Base-by-base conservation (phyloP, 1,140 invertebrate genomes). In the Pantala flavescens region DNA sequence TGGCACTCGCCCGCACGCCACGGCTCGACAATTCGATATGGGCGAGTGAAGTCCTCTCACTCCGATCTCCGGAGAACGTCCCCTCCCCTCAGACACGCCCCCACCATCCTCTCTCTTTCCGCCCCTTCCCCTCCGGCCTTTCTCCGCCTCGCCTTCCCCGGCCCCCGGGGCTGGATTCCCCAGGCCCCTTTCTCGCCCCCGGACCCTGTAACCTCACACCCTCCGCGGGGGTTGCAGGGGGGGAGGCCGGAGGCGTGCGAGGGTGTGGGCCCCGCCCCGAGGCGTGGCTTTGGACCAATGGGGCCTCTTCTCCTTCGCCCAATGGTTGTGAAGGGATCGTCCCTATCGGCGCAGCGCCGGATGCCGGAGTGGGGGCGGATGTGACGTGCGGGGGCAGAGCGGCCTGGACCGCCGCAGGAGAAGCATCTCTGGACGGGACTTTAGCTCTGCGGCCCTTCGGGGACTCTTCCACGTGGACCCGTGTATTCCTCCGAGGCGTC, bases 141-240 rank as follows among this genome's bases (percentile, higher is more conserved):
- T 21, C 49, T 21, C 49, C 49, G 14, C 49, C 49, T 21, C n/a
- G 16, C 3, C 14, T 21, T 63, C 49, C 49, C 49, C 49, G 49
- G 49, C 49, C 49, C 49, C 12, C 49, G 49, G 49, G 49, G 28
- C 14, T 3, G 49, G 49, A 63, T 21, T 63, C 49, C 49, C 49
- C 49, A 63, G 49, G n/a, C 49, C 49, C 49, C 49, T 63, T 63
- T 63, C 49, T 63, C 49, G 49, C 49, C 49, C 49, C n/a, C n/a
- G 49, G 14, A 63, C 12, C 49, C 49, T 16, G 12, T 16, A 63
- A 21, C 49, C 49, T 21, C 49, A 63, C 49, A 63, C 49, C 49
- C 49, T 21, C 16, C 12, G 3, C 49, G 16, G 49, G 49, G 49
- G 12, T 16, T 3, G 12, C 12, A 12, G 12, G 16, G 12, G 49